Evolutionary conservation across 2,113 vertebrate genomes (phyloP), one percentile per base, ranked within the genome.

Genomic region (Xenopus tropicalis): DNA sequence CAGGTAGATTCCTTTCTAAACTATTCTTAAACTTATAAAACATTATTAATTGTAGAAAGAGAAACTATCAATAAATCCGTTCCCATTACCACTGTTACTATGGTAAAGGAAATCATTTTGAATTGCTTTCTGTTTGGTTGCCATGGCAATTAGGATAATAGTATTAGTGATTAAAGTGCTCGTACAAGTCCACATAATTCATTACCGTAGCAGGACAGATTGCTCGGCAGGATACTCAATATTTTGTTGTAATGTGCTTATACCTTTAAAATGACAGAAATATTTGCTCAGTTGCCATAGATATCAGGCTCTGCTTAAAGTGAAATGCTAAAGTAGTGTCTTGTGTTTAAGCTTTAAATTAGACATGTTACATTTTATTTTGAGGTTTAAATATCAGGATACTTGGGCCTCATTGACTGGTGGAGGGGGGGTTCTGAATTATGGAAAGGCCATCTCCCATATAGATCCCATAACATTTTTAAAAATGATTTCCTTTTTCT

Each of bases 71-170:
- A 80, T 79, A 80, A 59, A 74, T 23, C 58, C 83, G 80, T 83
- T 86, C 86, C 74, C 80, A 81, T 85, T 85, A 72, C 74, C 84
- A 74, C 75, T 12, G 82, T 88, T 84, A 82, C 86, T 78, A 84
- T 85, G 80, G 84, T 70, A 73, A 87, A 72, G 80, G 78, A 82
- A 78, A 79, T 79, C 78, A 84, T 78, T 77, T 81, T 82, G 86
- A 70, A 85, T 86, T 86, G 82, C 83, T 85, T 86, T 82, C 81
- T 78, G 83, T 83, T 83, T 79, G 83, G 86, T 88, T 87, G 80
- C 84, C 77, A 87, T 86, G 85, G 83, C 79, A 83, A 83, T 84
- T 88, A 86, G 85, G 57, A 59, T 85, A 86, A 85, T 86, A 85
- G 86, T 86, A 83, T 86, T 82, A 37, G 83, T 84, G 86, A 86